Percentiles rank a stretch among this genome's conserved stretches.
phyloP scores from a whole-genome alignment of 1,140 invertebrate genomes.

The Aricia agestis region DNA sequence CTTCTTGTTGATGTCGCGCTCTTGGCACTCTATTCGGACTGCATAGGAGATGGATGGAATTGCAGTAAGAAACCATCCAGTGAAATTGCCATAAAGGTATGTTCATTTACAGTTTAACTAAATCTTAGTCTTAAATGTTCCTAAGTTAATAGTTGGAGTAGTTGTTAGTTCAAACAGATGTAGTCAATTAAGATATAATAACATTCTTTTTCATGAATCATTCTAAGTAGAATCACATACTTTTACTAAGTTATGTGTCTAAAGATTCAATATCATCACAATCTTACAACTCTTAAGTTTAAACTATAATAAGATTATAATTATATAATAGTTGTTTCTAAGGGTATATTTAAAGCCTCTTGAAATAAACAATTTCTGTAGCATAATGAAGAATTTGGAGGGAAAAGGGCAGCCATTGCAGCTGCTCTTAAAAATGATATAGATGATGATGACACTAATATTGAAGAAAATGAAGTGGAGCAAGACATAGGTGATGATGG shows the following conservation, averaged over 20 bases:
- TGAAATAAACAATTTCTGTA: slow-evolving; percentile 12
- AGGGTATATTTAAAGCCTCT: too few species aligned
- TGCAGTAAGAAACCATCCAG: slow-evolving; percentile 76
- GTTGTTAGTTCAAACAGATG: too few species aligned
- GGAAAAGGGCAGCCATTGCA: slow-evolving; percentile 70
- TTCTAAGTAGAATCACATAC: neutral
- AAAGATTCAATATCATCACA: too few species aligned
- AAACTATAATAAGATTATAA: too few species aligned
- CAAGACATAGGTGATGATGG: slow-evolving; percentile 54
- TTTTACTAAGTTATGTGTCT: neutral
- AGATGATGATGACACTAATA: slow-evolving; percentile 61
- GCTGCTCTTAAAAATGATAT: slow-evolving; percentile 55
- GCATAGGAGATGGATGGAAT: slow-evolving; percentile 83
- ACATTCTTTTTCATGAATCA: too few species aligned
- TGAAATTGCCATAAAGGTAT: slow-evolving; percentile 73
- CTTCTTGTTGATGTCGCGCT: slow-evolving; percentile 94
- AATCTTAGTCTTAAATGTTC: too few species aligned
- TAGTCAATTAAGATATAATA: too few species aligned
- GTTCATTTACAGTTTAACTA: slow-evolving; percentile 17
- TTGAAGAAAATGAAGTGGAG: slow-evolving; percentile 61
- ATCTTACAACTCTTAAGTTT: too few species aligned
- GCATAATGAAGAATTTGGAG: slow-evolving; percentile 45
- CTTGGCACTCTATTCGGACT: slow-evolving; percentile 96
- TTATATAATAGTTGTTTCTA: too few species aligned
- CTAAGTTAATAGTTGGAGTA: too few species aligned